phyloP scores from a whole-genome alignment of 2,797 vertebrate species.

The Cheirogaleus major region DNA sequence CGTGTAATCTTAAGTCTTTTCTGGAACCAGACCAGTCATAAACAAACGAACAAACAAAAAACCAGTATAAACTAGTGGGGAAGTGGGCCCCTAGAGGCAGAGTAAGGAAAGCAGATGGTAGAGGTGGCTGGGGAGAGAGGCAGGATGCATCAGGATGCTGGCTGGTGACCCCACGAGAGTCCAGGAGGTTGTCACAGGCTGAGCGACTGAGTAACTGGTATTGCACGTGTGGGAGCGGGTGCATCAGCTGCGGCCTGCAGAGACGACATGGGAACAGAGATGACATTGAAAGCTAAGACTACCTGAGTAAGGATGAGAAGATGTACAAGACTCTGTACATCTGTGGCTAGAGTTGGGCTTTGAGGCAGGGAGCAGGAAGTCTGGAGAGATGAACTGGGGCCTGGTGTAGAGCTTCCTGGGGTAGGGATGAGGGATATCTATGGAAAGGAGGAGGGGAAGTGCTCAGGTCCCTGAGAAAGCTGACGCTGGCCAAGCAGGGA shows the following conservation, averaged over 20 bases:
- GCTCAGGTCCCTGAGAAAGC: not conserved
- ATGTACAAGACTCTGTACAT: not conserved
- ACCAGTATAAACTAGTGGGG: not conserved
- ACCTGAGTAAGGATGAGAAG: not conserved
- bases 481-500: not conserved
- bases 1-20: constrained; percentile 12
- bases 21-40: not conserved
- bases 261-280: not conserved
- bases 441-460: not conserved
- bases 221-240: not conserved
- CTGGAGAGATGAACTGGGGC: not conserved
- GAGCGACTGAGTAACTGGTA: not conserved
- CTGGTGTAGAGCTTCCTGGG: not conserved
- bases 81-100: not conserved
- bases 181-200: not conserved
- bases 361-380: not conserved
- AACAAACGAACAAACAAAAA: not conserved
- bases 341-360: not conserved
- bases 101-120: not conserved
- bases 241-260: not conserved
- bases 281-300: not conserved
- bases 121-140: not conserved
- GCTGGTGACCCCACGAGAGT: not conserved
- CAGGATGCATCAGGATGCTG: not conserved
- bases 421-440: not conserved